Base-by-base conservation (phyloP, 2,113 vertebrate species). In the Saccopteryx bilineata region DNA sequence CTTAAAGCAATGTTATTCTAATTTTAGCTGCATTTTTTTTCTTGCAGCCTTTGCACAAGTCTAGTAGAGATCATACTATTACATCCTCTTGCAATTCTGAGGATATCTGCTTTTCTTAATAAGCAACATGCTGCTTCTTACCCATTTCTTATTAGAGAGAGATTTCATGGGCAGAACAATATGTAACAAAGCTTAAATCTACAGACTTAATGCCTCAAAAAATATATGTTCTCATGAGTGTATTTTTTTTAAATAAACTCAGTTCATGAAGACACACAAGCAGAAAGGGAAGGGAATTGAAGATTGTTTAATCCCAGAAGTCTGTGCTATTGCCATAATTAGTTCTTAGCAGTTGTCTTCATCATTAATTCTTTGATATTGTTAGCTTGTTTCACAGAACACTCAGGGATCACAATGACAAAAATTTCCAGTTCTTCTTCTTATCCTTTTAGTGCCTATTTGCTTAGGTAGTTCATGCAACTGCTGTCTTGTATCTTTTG, bases 31-130 rank as follows among this genome's bases (percentile, higher is more conserved):
- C 6, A 69, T 50, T 95, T 87, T 95, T 87, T 90, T 52, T 21
- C 84, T 90, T 66, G 48, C 86, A 19, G 61, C 28, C 33, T 82
- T 81, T 82, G 56, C 48, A 69, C 58, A 81, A 85, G 13, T 61
- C 39, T 31, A 39, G 39, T 75, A 65, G 56, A 71, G 82, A 78
- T 74, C 28, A 63, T 26, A 60, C 14, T 2, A n/a, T 85, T 52
- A 66, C 3, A 54, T 28, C 13, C 21, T 31, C 31, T 75, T 58
- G 50, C 10, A 15, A 26, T 91, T 90, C n/a, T 52, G 81, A 50
- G 17, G 26, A 48, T 79, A 89, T 60, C 46, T 93, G 5, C 52
- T 88, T 95, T 85, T 78, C 58, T 81, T 91, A 83, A 65, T 80
- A 88, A 91, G 72, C 56, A 93, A 61, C 48, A 33, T 76, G 17